Evolutionary conservation across 2,888 invertebrate genomes (phyloP).

Genomic region (Nomada flava): DNA sequence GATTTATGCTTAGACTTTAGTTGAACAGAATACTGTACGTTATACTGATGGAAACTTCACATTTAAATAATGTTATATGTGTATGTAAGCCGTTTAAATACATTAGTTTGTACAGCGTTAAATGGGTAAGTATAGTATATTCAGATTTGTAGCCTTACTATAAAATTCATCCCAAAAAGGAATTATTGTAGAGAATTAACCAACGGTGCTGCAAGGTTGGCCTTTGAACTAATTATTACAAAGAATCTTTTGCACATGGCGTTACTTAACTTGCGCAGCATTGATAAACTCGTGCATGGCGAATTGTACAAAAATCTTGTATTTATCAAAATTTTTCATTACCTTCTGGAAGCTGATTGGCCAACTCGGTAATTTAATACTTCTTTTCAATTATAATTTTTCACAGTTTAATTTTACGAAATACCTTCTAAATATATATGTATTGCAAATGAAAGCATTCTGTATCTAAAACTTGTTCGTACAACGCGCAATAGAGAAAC

Average conservation of each 20-base stretch:
- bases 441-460: no score
- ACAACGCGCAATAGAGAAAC: no score
- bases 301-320: no score
- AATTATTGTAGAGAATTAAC: constrained; percentile 22
- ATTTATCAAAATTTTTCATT: no score
- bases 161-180: constrained; percentile 5
- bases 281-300: no score
- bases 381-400: no score
- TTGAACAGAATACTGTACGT: constrained; percentile 14
- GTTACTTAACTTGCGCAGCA: no score
- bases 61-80: constrained; percentile 40
- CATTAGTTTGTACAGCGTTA: constrained; percentile 49
- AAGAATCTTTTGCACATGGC: not conserved
- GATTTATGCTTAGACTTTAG: constrained; percentile 7
- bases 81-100: constrained; percentile 42
- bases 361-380: no score
- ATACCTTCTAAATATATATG: no score
- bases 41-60: constrained; percentile 15
- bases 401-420: no score
- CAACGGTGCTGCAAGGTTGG: constrained; percentile 58
- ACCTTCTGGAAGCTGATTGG: no score
- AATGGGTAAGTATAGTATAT: constrained; percentile 65
- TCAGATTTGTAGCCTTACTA: constrained; percentile 55
- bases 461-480: no score
- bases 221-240: constrained; percentile 12